Percentiles rank a stretch among this genome's conserved stretches.
phyloP scores from a whole-genome alignment of 2,113 vertebrate genomes.

The Poeciliopsis turrubarensis region DNA sequence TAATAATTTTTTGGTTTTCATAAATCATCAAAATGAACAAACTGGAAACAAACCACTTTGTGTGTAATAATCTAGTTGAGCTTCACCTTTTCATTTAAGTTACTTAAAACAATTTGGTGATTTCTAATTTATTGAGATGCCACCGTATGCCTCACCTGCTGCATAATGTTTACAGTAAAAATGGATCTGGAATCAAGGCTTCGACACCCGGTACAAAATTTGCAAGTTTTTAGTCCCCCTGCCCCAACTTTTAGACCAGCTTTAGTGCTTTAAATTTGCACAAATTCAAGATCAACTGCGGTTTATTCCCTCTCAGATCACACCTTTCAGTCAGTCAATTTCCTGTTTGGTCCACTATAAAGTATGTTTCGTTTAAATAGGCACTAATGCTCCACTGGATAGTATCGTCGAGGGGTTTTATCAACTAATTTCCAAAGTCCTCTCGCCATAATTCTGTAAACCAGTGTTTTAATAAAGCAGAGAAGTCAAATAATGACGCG shows the following conservation, averaged over 20 bases:
- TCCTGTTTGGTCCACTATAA: constrained; percentile 68
- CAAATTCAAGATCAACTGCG: constrained; percentile 2
- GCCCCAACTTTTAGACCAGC: constrained; percentile 11
- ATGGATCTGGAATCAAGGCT: constrained; percentile 46
- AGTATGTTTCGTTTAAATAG: constrained; percentile 32
- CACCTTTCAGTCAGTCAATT: constrained; percentile 24
- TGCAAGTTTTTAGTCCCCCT: not conserved
- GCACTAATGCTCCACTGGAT: constrained; percentile 8
- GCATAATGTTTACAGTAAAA: constrained; percentile 13
- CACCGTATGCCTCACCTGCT: constrained; percentile 2
- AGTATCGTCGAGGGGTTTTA: constrained; percentile 4
- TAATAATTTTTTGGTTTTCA: not conserved
- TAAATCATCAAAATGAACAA: no score
- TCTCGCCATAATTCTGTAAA: constrained; percentile 18
- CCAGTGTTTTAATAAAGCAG: constrained; percentile 47
- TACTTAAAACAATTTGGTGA: not conserved
- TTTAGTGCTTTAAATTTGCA: constrained; percentile 17
- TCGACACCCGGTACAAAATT: constrained; percentile 23
- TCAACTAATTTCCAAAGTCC: constrained; percentile 25
- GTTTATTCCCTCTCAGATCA: constrained; percentile 11
- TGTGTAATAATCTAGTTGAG: not conserved
- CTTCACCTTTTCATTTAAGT: not conserved
- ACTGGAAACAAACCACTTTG: not conserved
- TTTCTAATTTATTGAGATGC: constrained; percentile 30
- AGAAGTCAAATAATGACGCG: constrained; percentile 36